Conservation (phyloP, 2,113 vertebrate genomes). For the Anoura caudifer region DNA sequence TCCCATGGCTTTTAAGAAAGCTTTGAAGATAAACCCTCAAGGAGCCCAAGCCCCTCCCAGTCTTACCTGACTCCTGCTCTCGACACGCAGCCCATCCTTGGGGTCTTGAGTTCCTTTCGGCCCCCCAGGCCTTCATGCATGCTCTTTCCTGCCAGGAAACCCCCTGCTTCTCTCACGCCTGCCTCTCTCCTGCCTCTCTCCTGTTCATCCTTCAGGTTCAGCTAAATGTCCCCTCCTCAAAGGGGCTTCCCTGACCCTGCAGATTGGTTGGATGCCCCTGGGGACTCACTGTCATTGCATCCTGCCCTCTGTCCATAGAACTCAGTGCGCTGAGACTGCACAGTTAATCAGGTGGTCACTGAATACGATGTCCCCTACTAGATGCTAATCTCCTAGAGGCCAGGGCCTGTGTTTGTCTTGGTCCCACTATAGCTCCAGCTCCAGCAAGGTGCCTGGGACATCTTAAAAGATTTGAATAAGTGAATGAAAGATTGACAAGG, state of each 20-base stretch:
- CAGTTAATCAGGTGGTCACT: not conserved
- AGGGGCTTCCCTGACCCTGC: not conserved
- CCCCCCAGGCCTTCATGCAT: accelerated
- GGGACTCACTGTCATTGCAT: accelerated
- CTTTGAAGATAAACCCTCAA: not conserved
- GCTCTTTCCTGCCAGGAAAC: not conserved
- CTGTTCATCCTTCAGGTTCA: not conserved
- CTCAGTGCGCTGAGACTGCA: not conserved
- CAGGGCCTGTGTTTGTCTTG: not conserved
- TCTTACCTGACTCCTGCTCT: not conserved
- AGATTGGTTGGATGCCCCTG: not conserved
- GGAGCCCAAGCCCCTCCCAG: not conserved
- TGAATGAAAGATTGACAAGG: not conserved
- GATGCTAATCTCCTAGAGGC: not conserved
- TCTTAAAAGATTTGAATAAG: not conserved
- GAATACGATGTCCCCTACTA: not conserved
- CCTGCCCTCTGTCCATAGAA: not conserved
- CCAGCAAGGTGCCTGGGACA: not conserved
- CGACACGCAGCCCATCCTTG: not conserved
- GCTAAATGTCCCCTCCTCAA: not conserved
- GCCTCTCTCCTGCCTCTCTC: not conserved
- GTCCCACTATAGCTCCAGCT: not conserved
- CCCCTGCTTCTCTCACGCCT: not conserved
- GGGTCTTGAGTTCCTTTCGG: not conserved
- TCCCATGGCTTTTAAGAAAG: not conserved